Base-by-base conservation (phyloP, 2,888 invertebrate species). In the Idaea aversata region DNA sequence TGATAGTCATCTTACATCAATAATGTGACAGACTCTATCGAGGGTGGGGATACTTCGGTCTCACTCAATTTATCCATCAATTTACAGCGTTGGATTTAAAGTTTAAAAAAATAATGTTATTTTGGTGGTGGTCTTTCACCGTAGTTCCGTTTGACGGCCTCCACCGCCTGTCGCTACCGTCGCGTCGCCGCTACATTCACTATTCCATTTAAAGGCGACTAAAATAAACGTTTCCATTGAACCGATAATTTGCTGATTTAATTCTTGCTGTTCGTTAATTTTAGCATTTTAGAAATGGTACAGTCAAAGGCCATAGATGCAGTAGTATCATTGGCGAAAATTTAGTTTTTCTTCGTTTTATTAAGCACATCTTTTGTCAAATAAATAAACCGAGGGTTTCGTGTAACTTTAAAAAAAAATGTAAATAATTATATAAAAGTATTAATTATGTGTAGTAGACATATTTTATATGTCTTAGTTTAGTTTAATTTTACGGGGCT, bases 1-100 rank as follows among this genome's bases (percentile, higher is more conserved):
- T 47, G 47, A 47, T 47, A 47, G 47, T 47, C 47, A 61, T 34
- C n/a, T 61, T 36, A 36, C n/a, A 36, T 35, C 36, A 47, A 47
- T 47, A 47, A 47, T 47, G 47, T 47, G 47, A 47, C 47, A 47
- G 38, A 61, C 59, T 35, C 59, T 38, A 36, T 16, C 7, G 34
- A 13, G 57, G 15, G 15, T 13, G 35, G 15, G 25, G 10, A 47
- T 13, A 47, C 47, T 47, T 47, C 10, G 13, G 13, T 10, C 13
- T 13, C 47, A 13, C 47, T 47, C 47, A 47, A 47, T 47, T 47
- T 47, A 47, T 10, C 13, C 7, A 47, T 13, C 7, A 13, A 7
- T 47, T 10, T 13, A 10, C 47, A 47, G 6, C 4, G 6, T 2
- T 13, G 10, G 47, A 47, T 47, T 47, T 13, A 47, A 47, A 47